phyloP scores from a whole-genome alignment of 2,888 invertebrate genomes.

The Venustoraphidia nigricollis region DNA sequence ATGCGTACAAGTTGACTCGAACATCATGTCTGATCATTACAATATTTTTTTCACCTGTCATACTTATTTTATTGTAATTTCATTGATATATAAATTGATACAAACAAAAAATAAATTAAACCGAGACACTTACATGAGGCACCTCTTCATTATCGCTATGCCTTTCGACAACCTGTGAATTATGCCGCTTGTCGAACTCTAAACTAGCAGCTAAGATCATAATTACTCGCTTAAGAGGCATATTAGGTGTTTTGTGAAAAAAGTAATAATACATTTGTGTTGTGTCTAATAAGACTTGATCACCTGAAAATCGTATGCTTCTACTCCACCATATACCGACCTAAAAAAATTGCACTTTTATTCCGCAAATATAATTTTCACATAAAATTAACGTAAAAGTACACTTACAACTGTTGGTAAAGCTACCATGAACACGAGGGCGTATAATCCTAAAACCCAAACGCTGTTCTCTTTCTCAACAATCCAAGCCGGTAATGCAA shows the following conservation, averaged over 20 bases:
- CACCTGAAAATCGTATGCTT: conserved; percentile 92
- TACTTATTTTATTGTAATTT: no score
- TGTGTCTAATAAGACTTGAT: conserved; percentile 93
- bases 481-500: conserved; percentile 98
- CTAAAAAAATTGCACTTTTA: conserved; percentile 22
- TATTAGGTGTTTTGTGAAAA: conserved; percentile 89
- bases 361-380: background rate
- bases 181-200: conserved; percentile 89
- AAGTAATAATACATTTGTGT: conserved; percentile 92
- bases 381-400: conserved; percentile 1
- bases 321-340: conserved; percentile 98
- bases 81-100: no score
- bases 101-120: background rate
- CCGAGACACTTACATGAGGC: conserved; percentile 49
- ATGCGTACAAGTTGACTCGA: no score
- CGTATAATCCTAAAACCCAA: conserved; percentile 92
- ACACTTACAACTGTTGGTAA: conserved; percentile 62
- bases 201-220: conserved; percentile 95
- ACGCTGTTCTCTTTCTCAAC: conserved; percentile 98
- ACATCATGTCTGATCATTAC: background rate
- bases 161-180: conserved; percentile 85
- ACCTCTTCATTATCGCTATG: conserved; percentile 91
- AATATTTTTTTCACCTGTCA: no score
- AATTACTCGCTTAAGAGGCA: conserved; percentile 86
- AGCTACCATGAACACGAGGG: conserved; percentile 94